Evolutionary conservation across 1,140 invertebrate genomes (phyloP), one percentile per base, ranked within the genome.

Genomic region (Harlomillsia oculata): DNA sequence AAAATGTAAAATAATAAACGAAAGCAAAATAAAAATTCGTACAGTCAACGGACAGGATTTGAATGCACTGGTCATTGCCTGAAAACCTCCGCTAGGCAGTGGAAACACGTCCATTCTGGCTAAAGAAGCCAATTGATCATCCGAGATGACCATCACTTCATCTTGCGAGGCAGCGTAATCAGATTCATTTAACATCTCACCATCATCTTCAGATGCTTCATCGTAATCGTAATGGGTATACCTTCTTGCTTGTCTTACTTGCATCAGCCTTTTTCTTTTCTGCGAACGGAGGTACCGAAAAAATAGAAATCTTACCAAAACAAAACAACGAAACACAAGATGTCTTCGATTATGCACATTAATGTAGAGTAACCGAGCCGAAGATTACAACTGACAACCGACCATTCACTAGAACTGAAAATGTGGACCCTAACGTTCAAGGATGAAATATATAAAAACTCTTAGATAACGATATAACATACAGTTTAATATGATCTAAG

Each of bases 21-120:
- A 16, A 50, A 50, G 14, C 11, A 49, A 50, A 34, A 29, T 11
- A 34, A 34, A 32, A 37, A 50, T n/a, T 50, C 46, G 36, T 56
- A 56, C 54, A 30, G 54, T 56, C 18, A 56, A 28, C 39, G 44
- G 54, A 49, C 44, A 49, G 36, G 46, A 56, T 23, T 56, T 56
- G 45, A 56, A 36, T 8, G 54, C 32, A 50, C 32, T n/a, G 18
- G 23, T 52, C n/a, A 32, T 23, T 21, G 48, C 48, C 20, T 21
- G 34, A 39, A 40, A 21, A 25, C 34, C 16, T 23, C 49, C 49
- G 40, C 34, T 45, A 45, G 46, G 13, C 9, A 30, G 20, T 29
- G 46, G 46, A 49, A 29, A 49, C 30, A 49, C 23, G 36, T 49
- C 36, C 46, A 49, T 49, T 49, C 36, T 30, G 23, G 46, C 46